phyloP scores from a whole-genome alignment of 2,888 invertebrate genomes.

The Minunthozetes semirufus region DNA sequence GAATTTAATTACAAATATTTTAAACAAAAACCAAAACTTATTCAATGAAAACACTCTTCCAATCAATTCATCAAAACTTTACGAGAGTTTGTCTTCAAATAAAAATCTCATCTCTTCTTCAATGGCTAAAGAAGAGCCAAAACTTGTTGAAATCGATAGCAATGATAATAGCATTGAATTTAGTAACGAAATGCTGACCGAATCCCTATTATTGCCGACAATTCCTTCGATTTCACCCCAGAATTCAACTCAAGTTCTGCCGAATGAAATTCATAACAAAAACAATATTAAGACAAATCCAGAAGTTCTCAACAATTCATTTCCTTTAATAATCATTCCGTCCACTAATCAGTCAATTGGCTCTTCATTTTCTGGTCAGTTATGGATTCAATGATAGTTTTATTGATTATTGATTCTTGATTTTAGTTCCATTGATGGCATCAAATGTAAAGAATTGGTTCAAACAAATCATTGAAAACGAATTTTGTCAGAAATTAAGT shows the following conservation, averaged over 20 bases:
- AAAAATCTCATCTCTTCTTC: no score
- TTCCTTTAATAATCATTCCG: slow-evolving; percentile 13
- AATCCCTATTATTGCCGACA: background rate
- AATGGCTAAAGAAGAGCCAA: background rate
- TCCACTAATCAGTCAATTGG: background rate
- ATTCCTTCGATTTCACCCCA: background rate
- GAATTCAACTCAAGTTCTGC: background rate
- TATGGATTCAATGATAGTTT: background rate
- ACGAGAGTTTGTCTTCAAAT: no score
- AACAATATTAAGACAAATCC: background rate
- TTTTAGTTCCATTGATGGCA: background rate
- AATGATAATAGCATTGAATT: background rate
- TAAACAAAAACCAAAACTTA: background rate
- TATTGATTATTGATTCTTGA: background rate
- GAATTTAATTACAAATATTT: background rate
- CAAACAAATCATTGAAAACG: background rate
- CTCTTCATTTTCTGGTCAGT: background rate
- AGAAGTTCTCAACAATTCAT: background rate
- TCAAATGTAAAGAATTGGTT: slow-evolving; percentile 14
- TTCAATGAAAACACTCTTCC: background rate
- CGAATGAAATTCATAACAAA: background rate
- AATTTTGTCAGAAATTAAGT: background rate
- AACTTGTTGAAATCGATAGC: background rate
- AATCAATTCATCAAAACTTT: background rate
- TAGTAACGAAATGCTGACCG: background rate